Percentiles rank a stretch among this genome's conserved stretches.
These are phyloP conservation scores for Oxystoma pomonae DNA, from an alignment of 2,888 invertebrate genomes.

Conservation along the genomic window DNA sequence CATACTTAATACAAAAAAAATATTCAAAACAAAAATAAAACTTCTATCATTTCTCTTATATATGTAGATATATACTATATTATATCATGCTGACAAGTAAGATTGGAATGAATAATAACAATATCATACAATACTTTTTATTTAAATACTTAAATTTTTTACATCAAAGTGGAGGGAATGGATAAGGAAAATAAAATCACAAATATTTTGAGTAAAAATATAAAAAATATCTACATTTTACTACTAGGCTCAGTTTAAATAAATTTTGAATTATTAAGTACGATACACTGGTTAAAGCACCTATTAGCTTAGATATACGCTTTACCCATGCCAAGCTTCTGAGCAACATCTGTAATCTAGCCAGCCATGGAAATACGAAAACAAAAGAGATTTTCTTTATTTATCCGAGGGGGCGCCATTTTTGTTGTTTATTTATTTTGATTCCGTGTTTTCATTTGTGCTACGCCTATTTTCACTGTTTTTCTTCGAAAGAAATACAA, in stretches of 20 bases:
- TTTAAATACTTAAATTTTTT: background rate
- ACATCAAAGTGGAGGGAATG: conserved; percentile 11
- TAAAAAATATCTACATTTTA: conserved; percentile 9
- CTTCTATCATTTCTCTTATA: conserved; percentile 6
- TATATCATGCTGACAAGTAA: background rate
- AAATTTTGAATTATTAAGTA: no score
- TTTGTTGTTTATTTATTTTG: no score
- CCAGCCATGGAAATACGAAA: no score
- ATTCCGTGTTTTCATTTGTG: no score
- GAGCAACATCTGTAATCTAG: no score
- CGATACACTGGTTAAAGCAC: no score
- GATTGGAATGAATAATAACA: background rate
- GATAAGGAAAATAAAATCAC: conserved; percentile 16
- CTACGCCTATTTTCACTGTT: no score
- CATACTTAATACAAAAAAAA: conserved; percentile 27
- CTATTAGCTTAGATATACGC: no score
- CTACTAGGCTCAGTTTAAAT: conserved; percentile 2
- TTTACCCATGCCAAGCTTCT: no score
- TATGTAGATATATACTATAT: background rate
- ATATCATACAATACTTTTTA: background rate
- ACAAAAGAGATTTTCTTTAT: no score
- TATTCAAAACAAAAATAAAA: conserved; percentile 23
- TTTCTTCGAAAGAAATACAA: no score
- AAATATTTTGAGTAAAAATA: conserved; percentile 12
- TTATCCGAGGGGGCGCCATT: no score